A percentile compares a stretch with the other conserved stretches of the same genome.
Conservation (phyloP, 2,797 vertebrate genomes). For the Tolypeutes matacus region DNA sequence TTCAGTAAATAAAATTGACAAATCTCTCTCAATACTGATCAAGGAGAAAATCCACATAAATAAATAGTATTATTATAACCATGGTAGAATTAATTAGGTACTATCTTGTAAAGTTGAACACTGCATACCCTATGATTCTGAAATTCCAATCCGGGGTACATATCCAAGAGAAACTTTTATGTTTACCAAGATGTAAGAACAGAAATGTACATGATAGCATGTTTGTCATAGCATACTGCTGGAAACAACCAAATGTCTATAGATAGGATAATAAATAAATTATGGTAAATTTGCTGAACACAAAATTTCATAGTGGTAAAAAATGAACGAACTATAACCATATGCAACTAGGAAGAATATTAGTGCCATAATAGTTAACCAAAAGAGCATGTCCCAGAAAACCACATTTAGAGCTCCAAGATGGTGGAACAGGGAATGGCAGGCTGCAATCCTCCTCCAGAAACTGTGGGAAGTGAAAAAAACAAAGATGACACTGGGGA, state of each 20-base stretch:
- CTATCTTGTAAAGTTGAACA: constrained; percentile 23
- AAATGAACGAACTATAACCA: constrained; percentile 29
- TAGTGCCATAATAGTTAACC: background rate
- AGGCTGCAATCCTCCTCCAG: too few species aligned
- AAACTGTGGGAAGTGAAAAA: too few species aligned
- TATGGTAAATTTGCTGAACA: background rate
- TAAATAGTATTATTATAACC: background rate
- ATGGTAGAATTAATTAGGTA: background rate
- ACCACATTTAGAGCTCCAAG: background rate
- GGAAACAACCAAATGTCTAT: constrained; percentile 29
- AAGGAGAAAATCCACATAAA: background rate
- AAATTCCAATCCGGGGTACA: background rate
- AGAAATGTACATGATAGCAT: constrained; percentile 2
- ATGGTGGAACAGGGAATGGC: too few species aligned
- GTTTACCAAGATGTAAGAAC: constrained; percentile 8
- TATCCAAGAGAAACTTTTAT: background rate
- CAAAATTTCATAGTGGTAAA: background rate
- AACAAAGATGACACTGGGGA: too few species aligned
- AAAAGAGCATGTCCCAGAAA: background rate
- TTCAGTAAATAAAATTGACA: constrained; percentile 28
- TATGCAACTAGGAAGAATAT: background rate
- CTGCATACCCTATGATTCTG: background rate
- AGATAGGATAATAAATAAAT: background rate
- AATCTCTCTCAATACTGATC: background rate
- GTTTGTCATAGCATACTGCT: background rate